phyloP scores from a whole-genome alignment of 2,797 vertebrate species.

The Dendrocincla tyrannina region DNA sequence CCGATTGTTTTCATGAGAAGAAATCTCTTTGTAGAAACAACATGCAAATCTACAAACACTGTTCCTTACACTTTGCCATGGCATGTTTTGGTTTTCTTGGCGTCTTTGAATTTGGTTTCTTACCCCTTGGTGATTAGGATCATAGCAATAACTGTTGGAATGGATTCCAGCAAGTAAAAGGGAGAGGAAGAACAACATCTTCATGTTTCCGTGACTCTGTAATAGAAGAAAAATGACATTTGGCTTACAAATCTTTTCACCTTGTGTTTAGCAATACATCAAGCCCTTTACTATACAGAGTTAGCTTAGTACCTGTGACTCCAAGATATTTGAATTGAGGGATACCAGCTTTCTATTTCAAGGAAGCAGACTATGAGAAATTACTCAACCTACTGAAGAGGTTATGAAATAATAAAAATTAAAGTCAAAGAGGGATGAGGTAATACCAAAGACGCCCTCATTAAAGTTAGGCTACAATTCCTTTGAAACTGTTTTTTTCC shows the following conservation, averaged over 20 bases:
- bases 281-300: neutral
- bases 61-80: conserved; percentile 3
- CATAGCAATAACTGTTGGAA: conserved; percentile 30
- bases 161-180: conserved; percentile 47
- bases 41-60: conserved; percentile 82
- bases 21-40: conserved; percentile 81
- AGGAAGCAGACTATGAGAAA: neutral
- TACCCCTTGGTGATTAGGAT: neutral
- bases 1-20: conserved; percentile 39
- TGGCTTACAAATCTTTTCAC: neutral
- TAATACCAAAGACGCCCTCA: neutral
- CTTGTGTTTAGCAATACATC: neutral
- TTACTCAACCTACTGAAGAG: conserved; percentile 14
- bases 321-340: neutral
- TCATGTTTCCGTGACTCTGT: conserved; percentile 57
- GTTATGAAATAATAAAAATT: conserved; percentile 46
- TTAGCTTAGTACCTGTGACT: neutral
- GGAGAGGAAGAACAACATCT: conserved; percentile 34
- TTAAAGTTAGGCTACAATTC: neutral
- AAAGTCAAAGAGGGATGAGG: conserved; percentile 23
- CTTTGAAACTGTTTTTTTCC: neutral
- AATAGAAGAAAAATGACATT: conserved; percentile 34
- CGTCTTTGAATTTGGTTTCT: conserved; percentile 38
- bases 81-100: neutral
- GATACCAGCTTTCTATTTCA: conserved; percentile 39